These are phyloP conservation scores for Dryoscopus gambensis DNA, from an alignment of 2,113 vertebrate species.

Conservation along the genomic window DNA sequence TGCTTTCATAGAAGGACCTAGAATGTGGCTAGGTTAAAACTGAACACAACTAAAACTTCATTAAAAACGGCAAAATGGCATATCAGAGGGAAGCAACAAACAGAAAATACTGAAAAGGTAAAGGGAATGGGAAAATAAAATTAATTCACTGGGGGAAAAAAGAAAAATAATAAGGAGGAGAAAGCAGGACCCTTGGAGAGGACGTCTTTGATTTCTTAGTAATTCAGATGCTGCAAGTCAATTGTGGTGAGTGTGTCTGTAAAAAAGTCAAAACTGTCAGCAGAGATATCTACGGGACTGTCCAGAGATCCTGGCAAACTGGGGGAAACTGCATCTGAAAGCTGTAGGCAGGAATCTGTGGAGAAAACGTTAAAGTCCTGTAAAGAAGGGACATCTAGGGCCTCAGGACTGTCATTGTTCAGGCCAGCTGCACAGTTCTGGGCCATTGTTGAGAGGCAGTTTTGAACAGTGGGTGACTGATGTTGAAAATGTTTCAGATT, in stretches of 20 bases:
- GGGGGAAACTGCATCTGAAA: conserved; percentile 92
- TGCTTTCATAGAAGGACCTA: conserved; percentile 77
- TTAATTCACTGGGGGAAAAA: conserved; percentile 10
- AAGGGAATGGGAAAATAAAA: conserved; percentile 31
- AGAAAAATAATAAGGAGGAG: not conserved
- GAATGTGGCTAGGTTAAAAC: conserved; percentile 68
- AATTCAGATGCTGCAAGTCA: conserved; percentile 93
- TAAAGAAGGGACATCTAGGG: conserved; percentile 87
- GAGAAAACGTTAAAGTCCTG: conserved; percentile 91
- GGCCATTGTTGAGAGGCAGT: conserved; percentile 90
- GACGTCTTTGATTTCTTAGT: conserved; percentile 80
- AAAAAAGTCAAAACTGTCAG: conserved; percentile 94
- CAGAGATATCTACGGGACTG: conserved; percentile 86
- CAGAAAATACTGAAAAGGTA: conserved; percentile 71
- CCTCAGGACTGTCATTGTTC: conserved; percentile 90
- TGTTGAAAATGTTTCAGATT: conserved; percentile 95
- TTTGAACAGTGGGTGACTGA: conserved; percentile 89
- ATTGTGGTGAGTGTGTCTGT: conserved; percentile 94
- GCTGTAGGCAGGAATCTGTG: conserved; percentile 91
- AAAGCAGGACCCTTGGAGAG: conserved; percentile 63
- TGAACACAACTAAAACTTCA: conserved; percentile 76
- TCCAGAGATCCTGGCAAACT: conserved; percentile 87
- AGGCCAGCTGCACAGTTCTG: conserved; percentile 93
- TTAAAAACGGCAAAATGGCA: conserved; percentile 62
- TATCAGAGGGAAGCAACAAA: conserved; percentile 62